Conservation (phyloP, 2,797 vertebrate genomes). For the Enteromius mattozi region DNA sequence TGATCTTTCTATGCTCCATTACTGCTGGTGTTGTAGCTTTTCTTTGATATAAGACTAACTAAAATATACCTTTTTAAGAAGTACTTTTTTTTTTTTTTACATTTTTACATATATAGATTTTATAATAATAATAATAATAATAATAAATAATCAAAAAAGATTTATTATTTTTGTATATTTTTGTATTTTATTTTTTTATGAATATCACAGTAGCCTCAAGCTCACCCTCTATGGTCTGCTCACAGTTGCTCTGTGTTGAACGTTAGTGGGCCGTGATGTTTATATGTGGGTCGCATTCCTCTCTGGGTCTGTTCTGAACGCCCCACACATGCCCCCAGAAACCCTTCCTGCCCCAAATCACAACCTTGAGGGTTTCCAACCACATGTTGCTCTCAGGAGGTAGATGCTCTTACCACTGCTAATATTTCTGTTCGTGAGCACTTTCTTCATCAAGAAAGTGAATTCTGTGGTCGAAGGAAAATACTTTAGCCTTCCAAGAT, state of each 20-base stretch:
- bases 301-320: slow-evolving; percentile 10
- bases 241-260: slow-evolving; percentile 32
- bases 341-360: slow-evolving; percentile 28
- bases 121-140: neutral
- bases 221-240: neutral
- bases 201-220: neutral
- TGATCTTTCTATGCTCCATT: neutral
- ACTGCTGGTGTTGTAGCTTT: neutral
- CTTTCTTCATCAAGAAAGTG: slow-evolving; percentile 13
- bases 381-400: slow-evolving; percentile 1
- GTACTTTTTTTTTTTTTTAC: too few relatives aligned
- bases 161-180: neutral
- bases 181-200: neutral
- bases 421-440: slow-evolving; percentile 2
- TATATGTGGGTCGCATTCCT: slow-evolving; percentile 35
- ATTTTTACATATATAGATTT: neutral
- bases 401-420: slow-evolving; percentile 9
- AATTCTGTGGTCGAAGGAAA: slow-evolving; percentile 23
- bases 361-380: slow-evolving; percentile 13
- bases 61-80: neutral
- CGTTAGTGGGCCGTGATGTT: slow-evolving; percentile 40
- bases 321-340: slow-evolving; percentile 40
- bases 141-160: too few relatives aligned
- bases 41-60: neutral
- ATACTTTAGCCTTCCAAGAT: slow-evolving; percentile 5